These are phyloP conservation scores for Pollenia labialis DNA, from an alignment of 2,888 invertebrate genomes.

Conservation along the genomic window DNA sequence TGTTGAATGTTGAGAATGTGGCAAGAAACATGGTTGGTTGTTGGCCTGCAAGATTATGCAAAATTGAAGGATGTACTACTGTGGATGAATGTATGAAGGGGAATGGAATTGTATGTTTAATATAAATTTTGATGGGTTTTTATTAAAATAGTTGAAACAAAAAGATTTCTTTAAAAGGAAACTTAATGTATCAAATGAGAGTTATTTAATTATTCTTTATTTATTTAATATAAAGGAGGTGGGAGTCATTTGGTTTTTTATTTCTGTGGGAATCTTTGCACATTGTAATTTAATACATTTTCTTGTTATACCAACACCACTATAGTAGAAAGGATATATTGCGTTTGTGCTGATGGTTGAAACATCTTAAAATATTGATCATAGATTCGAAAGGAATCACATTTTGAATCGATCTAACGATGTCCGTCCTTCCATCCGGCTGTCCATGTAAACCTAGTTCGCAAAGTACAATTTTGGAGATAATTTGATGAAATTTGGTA, in stretches of 20 bases:
- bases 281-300: conserved; percentile 78
- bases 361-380: too few species aligned
- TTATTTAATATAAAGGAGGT: conserved; percentile 39
- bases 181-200: conserved; percentile 13
- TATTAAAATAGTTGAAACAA: conserved; percentile 16
- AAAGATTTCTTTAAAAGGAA: conserved; percentile 32
- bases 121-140: conserved; percentile 43
- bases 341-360: too few species aligned
- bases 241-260: conserved; percentile 21
- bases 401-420: too few species aligned
- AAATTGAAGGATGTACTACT: conserved; percentile 41
- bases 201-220: conserved; percentile 56
- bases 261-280: conserved; percentile 72
- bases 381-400: too few species aligned
- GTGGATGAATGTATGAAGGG: not conserved
- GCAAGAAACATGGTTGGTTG: conserved; percentile 47
- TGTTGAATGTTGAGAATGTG: conserved; percentile 50
- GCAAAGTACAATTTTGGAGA: too few species aligned
- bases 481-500: too few species aligned
- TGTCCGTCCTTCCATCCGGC: too few species aligned
- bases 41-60: conserved; percentile 37
- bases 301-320: not conserved
- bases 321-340: too few species aligned
- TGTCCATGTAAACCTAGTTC: too few species aligned
- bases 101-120: conserved; percentile 1